phyloP scores from a whole-genome alignment of 1,140 invertebrate genomes.

The Leptinotarsa defecta region DNA sequence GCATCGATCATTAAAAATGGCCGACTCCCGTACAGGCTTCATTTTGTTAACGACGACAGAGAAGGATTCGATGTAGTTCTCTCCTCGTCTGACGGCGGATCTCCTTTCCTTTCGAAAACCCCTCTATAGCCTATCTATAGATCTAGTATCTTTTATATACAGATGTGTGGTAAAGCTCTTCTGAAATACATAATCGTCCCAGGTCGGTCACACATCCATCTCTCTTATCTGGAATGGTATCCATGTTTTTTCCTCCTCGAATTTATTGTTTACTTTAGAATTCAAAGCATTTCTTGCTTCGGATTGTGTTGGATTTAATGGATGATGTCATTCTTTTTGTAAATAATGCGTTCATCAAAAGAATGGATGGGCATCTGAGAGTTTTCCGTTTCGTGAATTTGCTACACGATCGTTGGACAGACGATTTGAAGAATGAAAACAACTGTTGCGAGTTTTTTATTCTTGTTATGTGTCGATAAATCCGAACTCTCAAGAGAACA shows the following conservation, averaged over 20 bases:
- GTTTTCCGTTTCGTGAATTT: neutral
- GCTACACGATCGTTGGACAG: neutral
- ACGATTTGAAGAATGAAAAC: neutral
- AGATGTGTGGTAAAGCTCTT: conserved; percentile 5
- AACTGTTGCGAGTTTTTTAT: neutral
- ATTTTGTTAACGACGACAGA: conserved; percentile 39
- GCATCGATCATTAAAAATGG: conserved; percentile 48
- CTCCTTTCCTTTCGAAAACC: neutral
- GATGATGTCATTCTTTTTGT: conserved; percentile 8
- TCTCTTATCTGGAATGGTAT: conserved; percentile 23
- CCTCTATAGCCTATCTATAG: neutral
- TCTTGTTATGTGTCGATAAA: no score
- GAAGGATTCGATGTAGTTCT: neutral
- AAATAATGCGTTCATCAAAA: conserved; percentile 5
- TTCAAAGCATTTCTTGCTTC: conserved; percentile 25
- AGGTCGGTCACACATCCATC: conserved; percentile 18
- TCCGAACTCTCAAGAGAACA: no score
- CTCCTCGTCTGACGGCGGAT: neutral
- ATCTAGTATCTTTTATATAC: conserved; percentile 6
- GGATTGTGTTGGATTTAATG: conserved; percentile 21
- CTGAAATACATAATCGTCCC: neutral
- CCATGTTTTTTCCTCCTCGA: conserved; percentile 24
- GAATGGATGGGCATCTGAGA: neutral
- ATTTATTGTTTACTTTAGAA: conserved; percentile 29
- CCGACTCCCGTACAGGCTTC: conserved; percentile 25